Evolutionary conservation across 2,888 invertebrate genomes (phyloP).

Genomic region (Mongoloraphidia duomilia): DNA sequence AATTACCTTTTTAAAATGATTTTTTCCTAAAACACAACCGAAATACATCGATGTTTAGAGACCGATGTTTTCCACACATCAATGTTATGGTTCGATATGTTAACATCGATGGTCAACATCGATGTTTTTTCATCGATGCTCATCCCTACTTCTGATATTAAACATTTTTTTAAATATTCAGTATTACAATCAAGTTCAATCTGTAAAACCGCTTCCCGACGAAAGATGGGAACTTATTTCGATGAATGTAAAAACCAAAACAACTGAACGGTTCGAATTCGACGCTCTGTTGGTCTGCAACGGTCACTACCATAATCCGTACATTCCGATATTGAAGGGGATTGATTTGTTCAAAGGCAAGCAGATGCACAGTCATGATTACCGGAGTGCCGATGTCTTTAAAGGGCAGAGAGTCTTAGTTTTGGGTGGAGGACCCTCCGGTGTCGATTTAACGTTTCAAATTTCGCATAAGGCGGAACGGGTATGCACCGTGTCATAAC

Average conservation of each 20-base stretch:
- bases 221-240: conserved; percentile 25
- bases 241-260: conserved; percentile 21
- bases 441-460: conserved; percentile 17
- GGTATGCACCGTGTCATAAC: conserved; percentile 7
- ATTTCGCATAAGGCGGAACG: conserved; percentile 14
- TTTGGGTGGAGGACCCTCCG: conserved; percentile 30
- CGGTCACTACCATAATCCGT: conserved; percentile 37
- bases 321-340: conserved; percentile 31
- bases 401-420: conserved; percentile 23
- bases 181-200: conserved; percentile 8
- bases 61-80: too few relatives aligned
- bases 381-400: conserved; percentile 25
- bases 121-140: not conserved
- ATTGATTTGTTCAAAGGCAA: conserved; percentile 26
- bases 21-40: too few relatives aligned
- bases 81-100: too few relatives aligned
- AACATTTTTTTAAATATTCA: not conserved
- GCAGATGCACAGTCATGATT: conserved; percentile 29
- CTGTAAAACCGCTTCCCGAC: conserved; percentile 6
- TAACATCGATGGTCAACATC: too few relatives aligned
- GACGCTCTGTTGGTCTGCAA: conserved; percentile 30
- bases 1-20: too few relatives aligned
- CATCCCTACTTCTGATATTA: not conserved
- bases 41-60: too few relatives aligned
- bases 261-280: conserved; percentile 21